Base-by-base conservation (phyloP, 2,113 vertebrate species). In the Pygoscelis adeliae region DNA sequence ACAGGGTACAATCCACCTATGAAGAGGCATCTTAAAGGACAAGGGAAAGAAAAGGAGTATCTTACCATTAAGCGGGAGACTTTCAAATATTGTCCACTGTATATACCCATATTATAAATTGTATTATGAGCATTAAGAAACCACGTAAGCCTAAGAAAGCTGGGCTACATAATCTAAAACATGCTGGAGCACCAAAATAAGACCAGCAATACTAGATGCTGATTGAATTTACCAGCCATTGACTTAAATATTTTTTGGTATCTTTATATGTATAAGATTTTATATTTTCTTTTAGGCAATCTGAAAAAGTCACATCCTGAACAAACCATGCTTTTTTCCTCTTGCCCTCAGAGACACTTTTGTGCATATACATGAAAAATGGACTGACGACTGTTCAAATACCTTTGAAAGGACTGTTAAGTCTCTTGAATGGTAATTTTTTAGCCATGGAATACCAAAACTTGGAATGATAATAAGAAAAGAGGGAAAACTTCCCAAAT, bases 141-240 rank as follows among this genome's bases (percentile, higher is more conserved):
- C 1, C 22, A 83, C 0, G 0, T 9, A 21, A 61, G 11, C 25
- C 13, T 70, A 66, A 55, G 65, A 56, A 84, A 50, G 30, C 11
- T 77, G 20, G 5, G 23, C 50, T 74, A 50, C 17, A 9, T 50
- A 52, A 78, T 58, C 50, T 66, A 46, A 40, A 92, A 79, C 8
- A n/a, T 7, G 16, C 29, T 52, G 29, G 52, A 61, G 22, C 15
- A 87, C 23, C 19, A 52, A 90, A 81, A 30, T 30, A 53, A 47
- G n/a, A 55, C 6, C 40, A 42, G 40, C 1, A 6, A 66, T 30
- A 71, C 30, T 44, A 82, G 34, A 1, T 26, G 14, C 26, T 49
- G n/a, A 70, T 1, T 65, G 15, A 53, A 83, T 72, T 82, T 50
- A 67, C 11, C 25, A 73, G 50, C 10, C 26, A 34, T 27, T 29